phyloP scores from a whole-genome alignment of 2,888 invertebrate species.

The Danaus chrysippus region DNA sequence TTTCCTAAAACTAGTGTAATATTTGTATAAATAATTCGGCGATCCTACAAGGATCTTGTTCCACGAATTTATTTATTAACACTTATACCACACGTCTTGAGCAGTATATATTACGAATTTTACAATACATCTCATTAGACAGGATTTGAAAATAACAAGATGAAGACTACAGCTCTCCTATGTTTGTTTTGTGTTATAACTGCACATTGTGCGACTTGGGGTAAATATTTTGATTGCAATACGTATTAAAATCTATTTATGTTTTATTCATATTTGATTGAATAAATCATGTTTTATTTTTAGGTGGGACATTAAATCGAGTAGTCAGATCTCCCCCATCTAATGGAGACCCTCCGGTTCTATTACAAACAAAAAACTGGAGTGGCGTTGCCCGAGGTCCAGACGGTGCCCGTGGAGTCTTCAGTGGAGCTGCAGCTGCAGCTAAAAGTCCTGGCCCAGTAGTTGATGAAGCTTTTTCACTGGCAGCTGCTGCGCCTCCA shows the following conservation, averaged over 20 bases:
- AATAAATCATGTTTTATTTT: constrained; percentile 26
- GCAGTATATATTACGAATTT: constrained; percentile 49
- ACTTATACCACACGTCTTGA: constrained; percentile 28
- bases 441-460: constrained; percentile 38
- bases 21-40: constrained; percentile 46
- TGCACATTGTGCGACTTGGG: constrained; percentile 42
- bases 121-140: constrained; percentile 38
- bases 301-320: constrained; percentile 39
- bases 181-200: constrained; percentile 38
- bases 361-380: constrained; percentile 55
- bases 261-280: constrained; percentile 1
- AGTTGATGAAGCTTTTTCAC: constrained; percentile 45
- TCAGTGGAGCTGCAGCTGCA: constrained; percentile 50
- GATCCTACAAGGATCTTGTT: constrained; percentile 44
- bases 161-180: constrained; percentile 39
- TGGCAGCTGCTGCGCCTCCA: constrained; percentile 24
- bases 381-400: constrained; percentile 46
- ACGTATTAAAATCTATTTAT: too few relatives aligned
- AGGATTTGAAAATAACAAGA: constrained; percentile 38
- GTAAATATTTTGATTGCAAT: constrained; percentile 6
- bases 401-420: constrained; percentile 49
- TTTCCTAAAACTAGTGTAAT: constrained; percentile 26
- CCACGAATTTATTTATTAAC: constrained; percentile 48
- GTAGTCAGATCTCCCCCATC: constrained; percentile 40
- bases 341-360: constrained; percentile 34